Percentiles rank a stretch among this genome's conserved stretches.
Evolutionary conservation across 2,888 invertebrate species (phyloP).

Genomic region (Phrixothrix hirtus): DNA sequence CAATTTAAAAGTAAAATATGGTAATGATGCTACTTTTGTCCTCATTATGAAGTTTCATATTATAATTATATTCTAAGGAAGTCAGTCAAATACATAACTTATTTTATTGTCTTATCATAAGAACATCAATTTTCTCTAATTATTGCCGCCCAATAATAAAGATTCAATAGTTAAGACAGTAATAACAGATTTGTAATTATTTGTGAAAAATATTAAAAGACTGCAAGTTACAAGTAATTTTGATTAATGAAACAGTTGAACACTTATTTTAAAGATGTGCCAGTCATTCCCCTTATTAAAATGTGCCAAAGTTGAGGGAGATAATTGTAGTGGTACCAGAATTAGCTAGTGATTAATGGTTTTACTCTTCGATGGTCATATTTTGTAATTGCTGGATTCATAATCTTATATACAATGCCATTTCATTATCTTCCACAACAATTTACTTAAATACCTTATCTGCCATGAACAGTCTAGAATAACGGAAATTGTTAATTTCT

Average conservation of each 20-base stretch:
- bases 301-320: slow-evolving; percentile 33
- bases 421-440: slow-evolving; percentile 23
- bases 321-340: slow-evolving; percentile 29
- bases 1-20: too few relatives aligned
- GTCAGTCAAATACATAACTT: slow-evolving; percentile 8
- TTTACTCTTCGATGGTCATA: slow-evolving; percentile 25
- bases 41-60: slow-evolving; percentile 7
- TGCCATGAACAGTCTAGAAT: slow-evolving; percentile 15
- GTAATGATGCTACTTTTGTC: slow-evolving; percentile 9
- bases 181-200: slow-evolving; percentile 5
- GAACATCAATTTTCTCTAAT: slow-evolving; percentile 9
- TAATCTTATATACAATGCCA: slow-evolving; percentile 22
- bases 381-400: slow-evolving; percentile 29
- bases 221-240: slow-evolving; percentile 27
- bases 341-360: slow-evolving; percentile 30
- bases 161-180: slow-evolving; percentile 2
- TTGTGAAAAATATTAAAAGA: slow-evolving; percentile 7
- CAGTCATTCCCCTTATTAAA: slow-evolving; percentile 39
- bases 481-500: slow-evolving; percentile 11
- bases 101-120: slow-evolving; percentile 9
- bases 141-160: too few relatives aligned
- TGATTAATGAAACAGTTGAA: slow-evolving; percentile 34
- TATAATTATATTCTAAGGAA: slow-evolving; percentile 10
- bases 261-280: slow-evolving; percentile 35
- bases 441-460: slow-evolving; percentile 28